These are phyloP conservation scores for Ivindomyrus marchei DNA, from an alignment of 2,113 vertebrate species.

Conservation along the genomic window DNA sequence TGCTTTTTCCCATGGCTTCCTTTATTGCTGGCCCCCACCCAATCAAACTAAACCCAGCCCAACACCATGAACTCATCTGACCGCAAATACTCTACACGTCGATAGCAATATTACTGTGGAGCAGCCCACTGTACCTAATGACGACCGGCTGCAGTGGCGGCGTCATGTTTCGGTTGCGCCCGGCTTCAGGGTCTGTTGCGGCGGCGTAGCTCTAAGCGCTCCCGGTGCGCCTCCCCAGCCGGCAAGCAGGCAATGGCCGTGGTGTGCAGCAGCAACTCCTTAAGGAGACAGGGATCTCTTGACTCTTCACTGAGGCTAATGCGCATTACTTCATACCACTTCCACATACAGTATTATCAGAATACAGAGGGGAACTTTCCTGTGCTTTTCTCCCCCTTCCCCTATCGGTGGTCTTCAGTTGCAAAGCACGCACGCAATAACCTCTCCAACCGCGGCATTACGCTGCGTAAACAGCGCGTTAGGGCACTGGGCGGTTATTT, in stretches of 20 bases:
- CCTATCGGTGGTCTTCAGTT: slow-evolving; percentile 1
- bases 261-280: slow-evolving; percentile 1
- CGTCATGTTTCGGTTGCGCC: slow-evolving; percentile 41
- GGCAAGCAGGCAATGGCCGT: not conserved
- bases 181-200: slow-evolving; percentile 12
- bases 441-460: not conserved
- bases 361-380: slow-evolving; percentile 53
- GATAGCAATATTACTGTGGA: not conserved
- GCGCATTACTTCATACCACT: slow-evolving; percentile 20
- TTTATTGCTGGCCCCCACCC: slow-evolving; percentile 20
- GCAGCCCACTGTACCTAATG: slow-evolving; percentile 26
- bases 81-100: not conserved
- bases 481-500: not conserved
- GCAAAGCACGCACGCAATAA: not conserved
- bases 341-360: slow-evolving; percentile 13
- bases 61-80: not conserved
- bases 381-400: slow-evolving; percentile 15
- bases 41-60: not conserved
- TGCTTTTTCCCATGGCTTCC: not conserved
- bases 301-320: not conserved
- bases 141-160: slow-evolving; percentile 46
- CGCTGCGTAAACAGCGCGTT: not conserved
- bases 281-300: slow-evolving; percentile 1
- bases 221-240: slow-evolving; percentile 16
- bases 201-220: slow-evolving; percentile 2